Percentiles rank a stretch among this genome's conserved stretches.
phyloP scores from a whole-genome alignment of 2,113 vertebrate genomes.

The Nematolebias whitei region DNA sequence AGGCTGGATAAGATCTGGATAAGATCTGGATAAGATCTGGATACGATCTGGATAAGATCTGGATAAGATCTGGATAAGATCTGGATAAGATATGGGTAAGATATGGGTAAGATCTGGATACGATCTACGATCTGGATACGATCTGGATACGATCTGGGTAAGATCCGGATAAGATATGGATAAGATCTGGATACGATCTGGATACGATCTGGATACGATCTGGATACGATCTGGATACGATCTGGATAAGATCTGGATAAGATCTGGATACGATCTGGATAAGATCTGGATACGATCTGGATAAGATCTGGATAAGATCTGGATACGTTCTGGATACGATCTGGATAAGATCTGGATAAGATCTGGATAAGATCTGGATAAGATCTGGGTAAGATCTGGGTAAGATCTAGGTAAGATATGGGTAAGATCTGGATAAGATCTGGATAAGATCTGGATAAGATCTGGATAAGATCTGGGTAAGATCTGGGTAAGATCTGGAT shows the following conservation, averaged over 20 bases:
- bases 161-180: conserved; percentile 13
- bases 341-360: conserved; percentile 16
- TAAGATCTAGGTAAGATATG: too few relatives aligned
- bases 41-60: conserved; percentile 16
- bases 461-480: too few relatives aligned
- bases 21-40: conserved; percentile 17
- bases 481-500: too few relatives aligned
- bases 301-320: conserved; percentile 20
- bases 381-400: conserved; percentile 17
- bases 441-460: conserved; percentile 11
- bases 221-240: conserved; percentile 16
- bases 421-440: conserved; percentile 24
- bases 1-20: conserved; percentile 22
- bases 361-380: conserved; percentile 18
- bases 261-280: too few relatives aligned
- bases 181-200: conserved; percentile 13
- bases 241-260: conserved; percentile 16
- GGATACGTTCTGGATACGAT: too few relatives aligned
- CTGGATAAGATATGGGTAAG: too few relatives aligned
- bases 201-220: conserved; percentile 17
- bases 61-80: conserved; percentile 14
- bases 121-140: too few relatives aligned
- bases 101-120: conserved; percentile 18
- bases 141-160: conserved; percentile 16
- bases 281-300: conserved; percentile 11